Base-by-base conservation (phyloP, 2,113 vertebrate genomes). In the Pterocles orientalis region DNA sequence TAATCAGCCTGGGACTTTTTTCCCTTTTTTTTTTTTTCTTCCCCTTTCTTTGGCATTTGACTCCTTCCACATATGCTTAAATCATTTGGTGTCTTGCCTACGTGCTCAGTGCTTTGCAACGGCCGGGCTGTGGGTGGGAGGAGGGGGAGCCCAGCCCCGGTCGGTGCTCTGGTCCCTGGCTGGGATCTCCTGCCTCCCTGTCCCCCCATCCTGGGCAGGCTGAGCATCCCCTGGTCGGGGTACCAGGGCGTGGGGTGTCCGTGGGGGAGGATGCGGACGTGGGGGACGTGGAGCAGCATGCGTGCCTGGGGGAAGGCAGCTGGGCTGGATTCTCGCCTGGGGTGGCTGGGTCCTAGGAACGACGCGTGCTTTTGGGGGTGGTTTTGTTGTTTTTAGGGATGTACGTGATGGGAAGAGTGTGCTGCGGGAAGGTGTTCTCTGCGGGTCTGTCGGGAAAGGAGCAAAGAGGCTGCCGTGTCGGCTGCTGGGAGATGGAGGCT, bases 321-420 rank as follows among this genome's bases (percentile, higher is more conserved):
- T 68, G 25, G 3, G 54, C 69, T 61, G 79, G 28, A 45, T 88
- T 62, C n/a, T 82, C 3, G 0, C 24, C 12, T 17, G 19, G 36
- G 13, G 11, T 75, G 3, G 14, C 58, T 14, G 45, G 8, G 13
- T 29, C 31, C 2, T 1, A 0, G 20, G 47, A 34, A 5, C 0
- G 11, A 9, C 10, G 9, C 0, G 53, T 50, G 94, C n/a, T 88
- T 16, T 75, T 77, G 2, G 69, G 68, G 60, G 3, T 58, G 15
- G 1, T 39, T 58, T 36, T 15, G 25, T 9, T 41, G 24, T 13
- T 45, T n/a, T 7, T 76, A 5, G 17, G 51, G 36, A 3, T 18
- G 18, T 19, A 7, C 0, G 0, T 28, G 56, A 17, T 9, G 6
- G 72, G 47, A 77, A 45, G 2, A 0, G 0, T 21, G 3, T 3